phyloP scores from a whole-genome alignment of 2,113 vertebrate species.

The Miniopterus natalensis region DNA sequence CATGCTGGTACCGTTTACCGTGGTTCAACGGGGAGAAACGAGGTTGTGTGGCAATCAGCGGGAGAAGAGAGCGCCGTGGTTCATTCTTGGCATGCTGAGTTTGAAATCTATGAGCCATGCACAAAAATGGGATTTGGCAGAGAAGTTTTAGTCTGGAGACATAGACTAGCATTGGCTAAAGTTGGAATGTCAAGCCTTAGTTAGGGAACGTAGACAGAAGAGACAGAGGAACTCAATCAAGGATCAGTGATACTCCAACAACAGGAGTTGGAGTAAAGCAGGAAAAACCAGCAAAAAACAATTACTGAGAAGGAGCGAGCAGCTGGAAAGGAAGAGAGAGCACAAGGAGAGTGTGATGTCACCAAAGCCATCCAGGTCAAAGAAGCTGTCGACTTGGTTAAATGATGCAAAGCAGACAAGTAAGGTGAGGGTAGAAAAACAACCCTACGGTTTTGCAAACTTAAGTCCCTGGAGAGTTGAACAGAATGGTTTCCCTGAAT shows the following conservation, averaged over 20 bases:
- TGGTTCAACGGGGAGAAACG: neutral
- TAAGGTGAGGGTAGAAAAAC: neutral
- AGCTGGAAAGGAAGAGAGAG: neutral
- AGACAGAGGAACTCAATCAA: neutral
- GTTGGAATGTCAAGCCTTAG: neutral
- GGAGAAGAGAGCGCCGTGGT: neutral
- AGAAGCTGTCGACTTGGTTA: neutral
- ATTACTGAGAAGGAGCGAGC: neutral
- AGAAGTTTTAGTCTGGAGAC: neutral
- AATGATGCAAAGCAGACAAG: neutral
- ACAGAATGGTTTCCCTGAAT: neutral
- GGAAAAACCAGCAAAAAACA: neutral
- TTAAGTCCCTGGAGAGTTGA: neutral
- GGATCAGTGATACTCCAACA: neutral
- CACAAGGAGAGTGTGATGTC: neutral
- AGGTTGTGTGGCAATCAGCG: neutral
- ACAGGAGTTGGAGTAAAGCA: neutral
- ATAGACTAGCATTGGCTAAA: neutral
- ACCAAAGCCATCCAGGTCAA: neutral
- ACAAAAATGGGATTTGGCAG: neutral
- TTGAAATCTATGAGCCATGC: neutral
- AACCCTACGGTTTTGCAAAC: neutral
- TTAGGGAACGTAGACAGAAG: neutral
- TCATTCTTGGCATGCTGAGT: neutral
- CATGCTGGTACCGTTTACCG: neutral